Percentiles rank a stretch among this genome's conserved stretches.
Evolutionary conservation across 2,888 invertebrate species (phyloP).

Genomic region (Perizoma affinitatum): DNA sequence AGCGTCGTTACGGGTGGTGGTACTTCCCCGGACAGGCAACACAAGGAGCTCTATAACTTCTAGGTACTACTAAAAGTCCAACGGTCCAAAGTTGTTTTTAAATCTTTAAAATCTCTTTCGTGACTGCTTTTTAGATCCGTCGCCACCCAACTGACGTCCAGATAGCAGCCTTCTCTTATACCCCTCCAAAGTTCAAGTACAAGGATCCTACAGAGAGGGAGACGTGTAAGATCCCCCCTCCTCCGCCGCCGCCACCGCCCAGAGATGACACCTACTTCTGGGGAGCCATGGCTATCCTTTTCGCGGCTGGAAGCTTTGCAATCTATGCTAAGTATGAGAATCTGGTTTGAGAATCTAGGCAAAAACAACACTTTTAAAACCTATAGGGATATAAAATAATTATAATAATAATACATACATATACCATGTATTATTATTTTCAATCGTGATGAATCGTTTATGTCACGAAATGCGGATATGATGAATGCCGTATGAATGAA

Average conservation of each 20-base stretch:
- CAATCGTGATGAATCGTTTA: too few relatives aligned
- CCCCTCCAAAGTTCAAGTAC: slow-evolving; percentile 40
- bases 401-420: too few relatives aligned
- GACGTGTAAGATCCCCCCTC: slow-evolving; percentile 50
- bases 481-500: too few relatives aligned
- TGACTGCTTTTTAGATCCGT: slow-evolving; percentile 38
- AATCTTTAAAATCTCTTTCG: slow-evolving; percentile 3
- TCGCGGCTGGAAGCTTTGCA: slow-evolving; percentile 56
- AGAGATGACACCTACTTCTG: slow-evolving; percentile 61
- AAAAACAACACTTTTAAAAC: too few relatives aligned
- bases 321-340: slow-evolving; percentile 39
- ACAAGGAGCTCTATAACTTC: too few relatives aligned
- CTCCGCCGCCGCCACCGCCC: slow-evolving; percentile 57
- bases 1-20: too few relatives aligned
- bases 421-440: too few relatives aligned
- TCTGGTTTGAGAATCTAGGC: too few relatives aligned
- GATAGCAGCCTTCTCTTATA: slow-evolving; percentile 41
- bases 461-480: too few relatives aligned
- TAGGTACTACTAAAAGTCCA: neutral
- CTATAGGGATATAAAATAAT: too few relatives aligned
- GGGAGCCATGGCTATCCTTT: slow-evolving; percentile 54
- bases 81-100: too few relatives aligned
- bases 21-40: too few relatives aligned
- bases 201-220: slow-evolving; percentile 49
- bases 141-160: slow-evolving; percentile 43